Evolutionary conservation across 2,888 invertebrate species (phyloP), one percentile per base, ranked within the genome.

Genomic region (Clusia tigrina): DNA sequence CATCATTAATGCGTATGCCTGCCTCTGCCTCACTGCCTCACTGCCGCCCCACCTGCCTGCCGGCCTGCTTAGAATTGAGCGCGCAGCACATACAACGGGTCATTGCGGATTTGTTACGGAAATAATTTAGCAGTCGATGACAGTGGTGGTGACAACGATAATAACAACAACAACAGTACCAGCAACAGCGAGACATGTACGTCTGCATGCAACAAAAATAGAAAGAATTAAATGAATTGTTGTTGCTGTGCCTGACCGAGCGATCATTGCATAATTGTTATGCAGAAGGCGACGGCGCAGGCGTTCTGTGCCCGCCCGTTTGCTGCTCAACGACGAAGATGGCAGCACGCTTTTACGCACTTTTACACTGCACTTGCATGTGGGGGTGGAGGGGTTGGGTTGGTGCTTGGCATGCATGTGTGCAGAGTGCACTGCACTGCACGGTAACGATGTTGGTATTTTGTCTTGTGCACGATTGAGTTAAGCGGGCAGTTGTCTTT

Each of bases 71-170:
- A 2, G n/a, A 3, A 42, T 3, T n/a, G 15, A 42, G 12, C n/a
- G n/a, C 42, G n/a, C n/a, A 42, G n/a, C 9, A n/a, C 42, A 42
- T 15, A 42, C 42, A 10, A 42, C n/a, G 42, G 56, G 38, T 56
- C 42, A 56, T 46, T 24, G 63, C 63, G 54, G 46, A 60, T 64
- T 57, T 57, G 57, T 60, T 56, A 60, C 63, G 63, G 63, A 64
- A 61, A 60, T 58, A 54, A 62, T 62, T 52, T 56, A 42, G 51
- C 37, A 37, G 37, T 46, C 5, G 18, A 17, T n/a, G 46, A 10
- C 10, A n/a, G 18, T n/a, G 46, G 3, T 15, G 6, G 22, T 24
- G 51, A 24, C 51, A 23, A 3, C 18, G 51, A 18, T 51, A 24
- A 51, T 15, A 22, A 32, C 32, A 32, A 32, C 12, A 5, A 9